Conservation (phyloP, 2,888 invertebrate genomes). For the Unio pictorum region DNA sequence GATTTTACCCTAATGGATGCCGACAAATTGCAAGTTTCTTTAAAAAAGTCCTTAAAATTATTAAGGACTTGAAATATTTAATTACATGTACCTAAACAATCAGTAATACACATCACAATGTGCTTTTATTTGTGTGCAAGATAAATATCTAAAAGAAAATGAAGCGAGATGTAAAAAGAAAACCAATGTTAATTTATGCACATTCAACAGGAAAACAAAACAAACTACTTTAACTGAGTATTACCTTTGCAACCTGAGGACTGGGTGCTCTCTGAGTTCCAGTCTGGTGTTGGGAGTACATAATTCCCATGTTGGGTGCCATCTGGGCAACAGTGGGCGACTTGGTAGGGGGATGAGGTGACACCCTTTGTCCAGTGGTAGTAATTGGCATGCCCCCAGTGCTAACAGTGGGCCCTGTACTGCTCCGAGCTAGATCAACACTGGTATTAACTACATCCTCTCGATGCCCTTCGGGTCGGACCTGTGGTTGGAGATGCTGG, state of each 20-base stretch:
- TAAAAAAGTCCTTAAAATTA: too few species aligned
- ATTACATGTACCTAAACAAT: too few species aligned
- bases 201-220: not conserved
- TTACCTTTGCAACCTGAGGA: conserved; percentile 38
- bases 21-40: too few species aligned
- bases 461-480: conserved; percentile 24
- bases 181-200: too few species aligned
- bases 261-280: conserved; percentile 34
- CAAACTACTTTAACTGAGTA: not conserved
- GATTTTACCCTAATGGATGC: too few species aligned
- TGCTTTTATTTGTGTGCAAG: too few species aligned
- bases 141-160: too few species aligned
- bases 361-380: conserved; percentile 30
- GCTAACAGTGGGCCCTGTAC: conserved; percentile 34
- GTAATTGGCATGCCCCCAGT: conserved; percentile 34
- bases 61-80: too few species aligned
- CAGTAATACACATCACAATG: too few species aligned
- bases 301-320: conserved; percentile 42
- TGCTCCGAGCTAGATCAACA: conserved; percentile 22
- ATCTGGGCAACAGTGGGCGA: conserved; percentile 50
- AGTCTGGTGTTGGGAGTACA: conserved; percentile 32
- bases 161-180: too few species aligned
- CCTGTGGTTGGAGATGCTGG: conserved; percentile 6
- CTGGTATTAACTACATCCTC: conserved; percentile 13
- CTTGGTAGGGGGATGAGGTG: conserved; percentile 44